Evolutionary conservation across 2,113 vertebrate species (phyloP), one percentile per base, ranked within the genome.

Genomic region (Calypte anna): DNA sequence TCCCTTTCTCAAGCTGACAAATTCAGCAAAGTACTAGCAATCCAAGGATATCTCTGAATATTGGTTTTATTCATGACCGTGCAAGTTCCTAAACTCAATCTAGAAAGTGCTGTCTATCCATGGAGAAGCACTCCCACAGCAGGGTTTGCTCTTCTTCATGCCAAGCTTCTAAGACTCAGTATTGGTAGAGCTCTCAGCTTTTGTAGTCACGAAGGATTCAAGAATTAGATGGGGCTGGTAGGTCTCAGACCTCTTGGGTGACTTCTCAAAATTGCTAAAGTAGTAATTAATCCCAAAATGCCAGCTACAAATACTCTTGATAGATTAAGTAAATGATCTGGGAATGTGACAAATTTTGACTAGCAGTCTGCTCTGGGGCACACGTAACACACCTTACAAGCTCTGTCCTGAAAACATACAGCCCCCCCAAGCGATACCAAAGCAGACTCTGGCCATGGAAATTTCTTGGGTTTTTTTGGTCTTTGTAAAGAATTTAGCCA

Each of bases 261-360:
- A 92, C 36, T 6, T 33, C 53, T 59, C 5, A 4, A 69, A 58
- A 68, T 63, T 22, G 64, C n/a, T 54, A 1, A 85, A 77, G 28
- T 15, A 58, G 55, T 21, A 72, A 44, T n/a, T 69, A 89, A 94
- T 82, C 14, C 8, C 46, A 53, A 89, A 85, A 58, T 54, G 85
- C 57, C 15, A 73, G 15, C 36, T 66, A 57, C 33, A 73, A 85
- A 69, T 30, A 33, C 10, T 20, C 2, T n/a, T 76, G 53, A 53
- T 48, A 68, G 75, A 74, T 43, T 55, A 73, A 12, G 12, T 58
- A 86, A 81, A 59, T 6, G 6, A 74, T 31, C n/a, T 43, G 12
- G 24, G 33, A 77, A 88, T 2, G 8, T 23, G 19, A 83, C 55
- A 51, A 50, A 30, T 75, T 83, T 84, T 92, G 28, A 73, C n/a